A percentile compares a stretch with the other conserved stretches of the same genome.
Conservation (phyloP, 2,888 invertebrate genomes). For the Lysandra bellargus region DNA sequence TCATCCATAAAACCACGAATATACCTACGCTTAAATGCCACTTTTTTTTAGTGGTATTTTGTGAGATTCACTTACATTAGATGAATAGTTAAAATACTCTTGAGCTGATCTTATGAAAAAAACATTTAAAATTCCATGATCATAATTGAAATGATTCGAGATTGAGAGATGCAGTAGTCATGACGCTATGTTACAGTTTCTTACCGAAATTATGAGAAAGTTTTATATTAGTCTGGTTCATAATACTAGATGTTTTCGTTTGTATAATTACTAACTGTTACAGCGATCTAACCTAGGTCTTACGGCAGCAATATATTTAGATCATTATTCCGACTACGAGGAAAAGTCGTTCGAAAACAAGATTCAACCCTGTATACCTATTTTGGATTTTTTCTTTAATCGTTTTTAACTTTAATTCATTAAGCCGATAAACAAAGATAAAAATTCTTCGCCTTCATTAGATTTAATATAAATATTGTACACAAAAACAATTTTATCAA, state of each 20-base stretch:
- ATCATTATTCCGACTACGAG: constrained; percentile 10
- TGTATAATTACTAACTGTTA: background rate
- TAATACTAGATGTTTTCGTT: background rate
- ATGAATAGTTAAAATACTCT: background rate
- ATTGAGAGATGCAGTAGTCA: background rate
- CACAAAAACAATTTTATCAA: constrained; percentile 18
- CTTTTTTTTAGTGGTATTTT: too few species aligned
- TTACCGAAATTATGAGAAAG: background rate
- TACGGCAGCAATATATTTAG: constrained; percentile 16
- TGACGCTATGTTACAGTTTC: background rate
- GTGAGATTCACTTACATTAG: too few species aligned
- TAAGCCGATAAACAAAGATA: constrained; percentile 6
- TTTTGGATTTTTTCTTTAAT: background rate
- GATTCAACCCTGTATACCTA: constrained; percentile 22
- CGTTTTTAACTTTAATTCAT: background rate
- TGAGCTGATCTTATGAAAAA: background rate
- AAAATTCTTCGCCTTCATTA: background rate
- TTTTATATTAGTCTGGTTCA: background rate
- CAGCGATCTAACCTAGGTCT: constrained; percentile 13
- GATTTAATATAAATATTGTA: background rate
- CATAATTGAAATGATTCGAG: background rate
- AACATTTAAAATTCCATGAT: background rate
- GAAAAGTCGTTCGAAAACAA: constrained; percentile 6
- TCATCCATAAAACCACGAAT: background rate
- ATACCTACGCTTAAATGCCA: background rate